Evolutionary conservation across 2,888 invertebrate genomes (phyloP).

Genomic region (Caenorhabditis wallacei): DNA sequence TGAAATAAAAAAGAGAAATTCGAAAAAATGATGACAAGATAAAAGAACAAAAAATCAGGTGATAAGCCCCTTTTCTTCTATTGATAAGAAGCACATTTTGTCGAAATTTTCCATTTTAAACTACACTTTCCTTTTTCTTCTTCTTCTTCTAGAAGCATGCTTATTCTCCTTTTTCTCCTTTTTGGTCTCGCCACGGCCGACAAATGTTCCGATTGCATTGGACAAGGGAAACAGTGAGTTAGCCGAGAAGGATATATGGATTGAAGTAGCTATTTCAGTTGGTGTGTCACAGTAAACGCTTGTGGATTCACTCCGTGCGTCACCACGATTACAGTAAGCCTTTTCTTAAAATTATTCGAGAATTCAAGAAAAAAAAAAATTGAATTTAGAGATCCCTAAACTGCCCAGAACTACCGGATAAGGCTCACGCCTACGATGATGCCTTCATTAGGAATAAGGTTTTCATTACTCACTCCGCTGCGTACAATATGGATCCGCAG

Average conservation of each 20-base stretch:
- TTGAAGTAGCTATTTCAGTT: constrained; percentile 31
- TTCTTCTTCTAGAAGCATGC: neutral
- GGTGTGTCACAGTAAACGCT: constrained; percentile 50
- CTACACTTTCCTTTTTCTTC: no score
- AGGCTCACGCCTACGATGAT: constrained; percentile 68
- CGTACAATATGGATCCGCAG: constrained; percentile 69
- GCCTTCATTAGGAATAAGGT: constrained; percentile 65
- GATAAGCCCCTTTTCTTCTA: constrained; percentile 22
- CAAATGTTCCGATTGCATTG: constrained; percentile 49
- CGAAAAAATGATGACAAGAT: neutral
- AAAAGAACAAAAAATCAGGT: constrained; percentile 40
- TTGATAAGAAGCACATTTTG: neutral
- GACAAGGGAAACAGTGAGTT: constrained; percentile 52
- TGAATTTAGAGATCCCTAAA: constrained; percentile 59
- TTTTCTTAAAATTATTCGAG: neutral
- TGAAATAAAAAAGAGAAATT: no score
- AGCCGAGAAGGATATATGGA: neutral
- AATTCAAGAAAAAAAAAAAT: neutral
- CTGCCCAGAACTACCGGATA: constrained; percentile 60
- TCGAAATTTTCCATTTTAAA: neutral
- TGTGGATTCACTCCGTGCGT: constrained; percentile 57
- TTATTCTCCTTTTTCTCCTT: neutral
- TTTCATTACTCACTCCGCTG: constrained; percentile 66
- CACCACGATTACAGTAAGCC: constrained; percentile 44
- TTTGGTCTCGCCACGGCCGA: constrained; percentile 41